Conservation (phyloP, 2,113 vertebrate species). For the Thalassarche chlororhynchos region DNA sequence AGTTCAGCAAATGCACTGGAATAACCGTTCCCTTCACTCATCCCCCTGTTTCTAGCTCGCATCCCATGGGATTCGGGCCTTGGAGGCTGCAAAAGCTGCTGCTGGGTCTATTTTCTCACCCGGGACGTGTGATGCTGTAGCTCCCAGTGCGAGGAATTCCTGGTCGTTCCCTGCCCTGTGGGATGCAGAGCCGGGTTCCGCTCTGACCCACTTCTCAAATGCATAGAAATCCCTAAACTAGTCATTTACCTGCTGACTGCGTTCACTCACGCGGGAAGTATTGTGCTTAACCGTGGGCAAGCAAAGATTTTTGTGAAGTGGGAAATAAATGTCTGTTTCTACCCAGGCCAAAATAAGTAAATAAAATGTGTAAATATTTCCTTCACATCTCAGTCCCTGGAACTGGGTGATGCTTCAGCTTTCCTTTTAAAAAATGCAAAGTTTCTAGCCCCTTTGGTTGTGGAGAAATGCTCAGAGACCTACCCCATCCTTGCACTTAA, state of each 20-base stretch:
- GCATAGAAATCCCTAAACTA: not conserved
- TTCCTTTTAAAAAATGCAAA: not conserved
- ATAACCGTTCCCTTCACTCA: not conserved
- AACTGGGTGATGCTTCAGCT: not conserved
- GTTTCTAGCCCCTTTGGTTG: not conserved
- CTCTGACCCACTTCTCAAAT: not conserved
- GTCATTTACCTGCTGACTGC: not conserved
- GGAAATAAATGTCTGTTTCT: not conserved
- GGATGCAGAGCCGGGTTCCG: rapidly evolving
- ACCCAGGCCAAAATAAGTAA: not conserved
- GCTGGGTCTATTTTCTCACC: not conserved
- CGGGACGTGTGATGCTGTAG: not conserved
- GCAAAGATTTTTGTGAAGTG: not conserved
- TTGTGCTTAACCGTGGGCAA: rapidly evolving
- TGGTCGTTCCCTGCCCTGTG: not conserved
- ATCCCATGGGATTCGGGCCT: not conserved
- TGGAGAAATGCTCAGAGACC: not conserved
- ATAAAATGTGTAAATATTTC: not conserved
- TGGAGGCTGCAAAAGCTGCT: not conserved
- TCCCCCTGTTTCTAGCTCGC: rapidly evolving
- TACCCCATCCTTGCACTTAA: not conserved
- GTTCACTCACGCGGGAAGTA: rapidly evolving
- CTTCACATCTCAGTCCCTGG: not conserved
- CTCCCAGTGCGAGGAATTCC: not conserved
- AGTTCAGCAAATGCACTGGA: not conserved